A percentile compares a stretch with the other conserved stretches of the same genome.
These are phyloP conservation scores for Poeciliopsis infans DNA, from an alignment of 2,797 vertebrate genomes.

Conservation along the genomic window DNA sequence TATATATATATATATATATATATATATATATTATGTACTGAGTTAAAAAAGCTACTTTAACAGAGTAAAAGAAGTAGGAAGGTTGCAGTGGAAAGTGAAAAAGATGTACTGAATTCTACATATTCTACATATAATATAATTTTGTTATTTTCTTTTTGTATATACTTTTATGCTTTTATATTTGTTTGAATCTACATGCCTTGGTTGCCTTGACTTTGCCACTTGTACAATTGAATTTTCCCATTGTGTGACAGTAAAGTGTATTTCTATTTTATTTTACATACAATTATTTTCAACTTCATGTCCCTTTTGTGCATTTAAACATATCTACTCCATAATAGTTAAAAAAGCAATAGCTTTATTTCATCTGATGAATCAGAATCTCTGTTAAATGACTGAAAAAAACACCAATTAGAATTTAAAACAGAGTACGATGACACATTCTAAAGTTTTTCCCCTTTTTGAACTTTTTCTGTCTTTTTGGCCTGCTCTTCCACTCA, in stretches of 20 bases:
- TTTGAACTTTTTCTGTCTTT: background rate
- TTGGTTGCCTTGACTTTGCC: too few relatives aligned
- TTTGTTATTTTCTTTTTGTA: background rate
- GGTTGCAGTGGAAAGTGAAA: background rate
- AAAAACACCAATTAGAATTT: background rate
- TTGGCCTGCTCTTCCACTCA: background rate
- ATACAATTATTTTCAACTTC: background rate
- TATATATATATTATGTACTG: background rate
- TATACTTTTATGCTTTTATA: too few relatives aligned
- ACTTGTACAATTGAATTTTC: too few relatives aligned
- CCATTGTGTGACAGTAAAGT: too few relatives aligned
- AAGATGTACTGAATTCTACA: background rate
- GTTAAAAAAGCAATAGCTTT: background rate
- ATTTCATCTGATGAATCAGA: background rate
- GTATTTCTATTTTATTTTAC: background rate
- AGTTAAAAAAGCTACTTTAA: background rate
- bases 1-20: too few relatives aligned
- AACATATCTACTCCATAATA: background rate
- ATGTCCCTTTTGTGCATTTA: background rate
- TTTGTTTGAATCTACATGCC: too few relatives aligned
- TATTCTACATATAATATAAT: background rate
- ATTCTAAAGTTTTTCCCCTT: background rate
- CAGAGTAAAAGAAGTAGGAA: background rate
- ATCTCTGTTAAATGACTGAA: background rate
- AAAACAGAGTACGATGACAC: background rate